Evolutionary conservation across 2,113 vertebrate genomes (phyloP), one percentile per base, ranked within the genome.

Genomic region (Saguinus imperator): DNA sequence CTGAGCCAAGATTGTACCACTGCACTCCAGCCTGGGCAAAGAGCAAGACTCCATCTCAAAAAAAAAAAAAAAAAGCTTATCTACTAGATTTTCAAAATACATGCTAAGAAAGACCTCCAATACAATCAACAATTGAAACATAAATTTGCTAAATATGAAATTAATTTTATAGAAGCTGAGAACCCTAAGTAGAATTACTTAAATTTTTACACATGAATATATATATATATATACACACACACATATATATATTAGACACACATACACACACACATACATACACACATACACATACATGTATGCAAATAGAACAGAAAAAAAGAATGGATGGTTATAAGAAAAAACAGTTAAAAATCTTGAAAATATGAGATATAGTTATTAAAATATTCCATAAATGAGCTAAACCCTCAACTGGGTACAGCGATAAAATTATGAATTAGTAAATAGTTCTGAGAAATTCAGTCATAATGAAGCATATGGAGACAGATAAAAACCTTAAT

Each of bases 141-240:
- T 23, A 35, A 83, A 23, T 87, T 89, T 94, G 80, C 18, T 90
- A 66, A 94, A 94, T 94, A 83, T 93, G 4, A 86, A 87, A 72
- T 77, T 73, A 82, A 50, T 89, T 86, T 75, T 64, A 23, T 79
- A 40, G 89, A 75, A 35, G 9, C 21, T 0, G 27, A 77, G 58
- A 1, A 57, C 21, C 23, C 5, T 93, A 57, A 45, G 17, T 43
- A 72, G 52, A 86, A 21, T 91, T 73, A 84, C 14, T 89, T 72
- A 86, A 77, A 52, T 57, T 55, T 94, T 61, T n/a, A 87, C 35
- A 50, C 10, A 86, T 43, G 68, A 93, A 73, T 45, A 27, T 3
- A 29, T 66, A 14, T 32, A 35, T 25, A 40, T 50, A 3, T 50
- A 3, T 50, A 14, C 14, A 50, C 50, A 50, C 13, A 48, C 10